Evolutionary conservation across 1,140 invertebrate species (phyloP).

Genomic region (Zaprionus nigranus): DNA sequence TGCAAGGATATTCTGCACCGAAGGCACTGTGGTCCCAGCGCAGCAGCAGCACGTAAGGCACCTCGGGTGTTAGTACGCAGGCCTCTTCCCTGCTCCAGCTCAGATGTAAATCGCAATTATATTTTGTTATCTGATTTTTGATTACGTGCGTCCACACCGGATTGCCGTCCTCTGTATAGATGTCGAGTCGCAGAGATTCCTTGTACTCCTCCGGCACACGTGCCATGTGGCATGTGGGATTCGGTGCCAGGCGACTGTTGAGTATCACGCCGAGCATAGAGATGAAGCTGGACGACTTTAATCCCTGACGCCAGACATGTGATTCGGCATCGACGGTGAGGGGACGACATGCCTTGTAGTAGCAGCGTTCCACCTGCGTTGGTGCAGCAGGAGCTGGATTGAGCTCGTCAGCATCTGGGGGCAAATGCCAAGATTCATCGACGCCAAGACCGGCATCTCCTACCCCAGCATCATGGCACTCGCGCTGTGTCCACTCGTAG

Average conservation of each 20-base stretch:
- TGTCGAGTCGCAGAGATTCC: constrained; percentile 69
- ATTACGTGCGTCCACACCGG: constrained; percentile 68
- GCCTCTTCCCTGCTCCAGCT: constrained; percentile 62
- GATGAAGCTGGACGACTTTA: constrained; percentile 75
- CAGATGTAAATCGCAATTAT: constrained; percentile 79
- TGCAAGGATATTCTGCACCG: constrained; percentile 81
- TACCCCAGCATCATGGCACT: constrained; percentile 65
- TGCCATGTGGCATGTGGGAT: constrained; percentile 40
- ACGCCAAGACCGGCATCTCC: constrained; percentile 60
- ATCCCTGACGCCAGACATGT: constrained; percentile 53
- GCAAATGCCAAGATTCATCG: constrained; percentile 32
- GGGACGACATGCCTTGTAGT: constrained; percentile 79
- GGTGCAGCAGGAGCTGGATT: constrained; percentile 26
- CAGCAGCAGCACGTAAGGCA: constrained; percentile 67
- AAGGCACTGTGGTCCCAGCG: constrained; percentile 65
- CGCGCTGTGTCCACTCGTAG: constrained; percentile 81
- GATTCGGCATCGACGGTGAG: constrained; percentile 69
- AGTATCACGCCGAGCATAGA: constrained; percentile 70
- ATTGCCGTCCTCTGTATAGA: constrained; percentile 44
- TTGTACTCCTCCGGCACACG: constrained; percentile 62
- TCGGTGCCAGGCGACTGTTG: constrained; percentile 74
- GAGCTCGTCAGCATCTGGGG: background rate
- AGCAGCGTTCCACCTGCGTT: constrained; percentile 69
- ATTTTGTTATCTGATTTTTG: constrained; percentile 69
- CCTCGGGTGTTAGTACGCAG: constrained; percentile 73